These are phyloP conservation scores for Cetoscarus ocellatus DNA, from an alignment of 2,797 vertebrate species.

Conservation along the genomic window DNA sequence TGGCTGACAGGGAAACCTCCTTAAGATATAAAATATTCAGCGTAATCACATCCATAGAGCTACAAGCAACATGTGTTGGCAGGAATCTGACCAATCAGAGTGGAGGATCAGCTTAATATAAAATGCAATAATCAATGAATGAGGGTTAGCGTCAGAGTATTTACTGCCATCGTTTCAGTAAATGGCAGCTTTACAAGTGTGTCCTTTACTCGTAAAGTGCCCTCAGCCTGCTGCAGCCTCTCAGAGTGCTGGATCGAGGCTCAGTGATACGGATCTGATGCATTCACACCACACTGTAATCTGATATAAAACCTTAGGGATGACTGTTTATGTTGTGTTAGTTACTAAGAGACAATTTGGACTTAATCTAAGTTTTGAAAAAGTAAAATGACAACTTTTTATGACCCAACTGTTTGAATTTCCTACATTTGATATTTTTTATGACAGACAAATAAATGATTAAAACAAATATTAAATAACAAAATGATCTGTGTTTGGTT, in stretches of 20 bases:
- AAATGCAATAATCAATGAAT: not conserved
- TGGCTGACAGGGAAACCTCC: slow-evolving; percentile 20
- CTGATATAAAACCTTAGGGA: not conserved
- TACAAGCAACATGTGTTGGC: not conserved
- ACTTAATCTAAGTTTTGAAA: not conserved
- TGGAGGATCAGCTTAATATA: too few species aligned
- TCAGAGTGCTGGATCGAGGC: slow-evolving; percentile 27
- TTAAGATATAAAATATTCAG: not conserved
- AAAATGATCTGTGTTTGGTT: too few species aligned
- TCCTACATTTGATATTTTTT: too few species aligned
- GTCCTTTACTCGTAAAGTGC: slow-evolving; percentile 56
- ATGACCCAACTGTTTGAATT: too few species aligned
- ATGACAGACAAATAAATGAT: too few species aligned
- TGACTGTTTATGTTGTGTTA: not conserved
- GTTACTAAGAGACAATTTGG: not conserved
- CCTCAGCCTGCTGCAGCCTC: slow-evolving; percentile 30
- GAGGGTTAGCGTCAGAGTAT: not conserved
- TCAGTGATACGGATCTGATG: slow-evolving; percentile 8
- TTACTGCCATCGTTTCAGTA: slow-evolving; percentile 49
- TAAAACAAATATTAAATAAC: too few species aligned
- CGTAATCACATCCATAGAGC: not conserved
- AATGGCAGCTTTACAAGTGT: slow-evolving; percentile 31
- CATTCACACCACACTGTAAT: slow-evolving; percentile 3
- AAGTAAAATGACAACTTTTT: too few species aligned
- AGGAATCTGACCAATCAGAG: not conserved